Evolutionary conservation across 2,888 invertebrate genomes (phyloP).

Genomic region (Mimachlamys varia): DNA sequence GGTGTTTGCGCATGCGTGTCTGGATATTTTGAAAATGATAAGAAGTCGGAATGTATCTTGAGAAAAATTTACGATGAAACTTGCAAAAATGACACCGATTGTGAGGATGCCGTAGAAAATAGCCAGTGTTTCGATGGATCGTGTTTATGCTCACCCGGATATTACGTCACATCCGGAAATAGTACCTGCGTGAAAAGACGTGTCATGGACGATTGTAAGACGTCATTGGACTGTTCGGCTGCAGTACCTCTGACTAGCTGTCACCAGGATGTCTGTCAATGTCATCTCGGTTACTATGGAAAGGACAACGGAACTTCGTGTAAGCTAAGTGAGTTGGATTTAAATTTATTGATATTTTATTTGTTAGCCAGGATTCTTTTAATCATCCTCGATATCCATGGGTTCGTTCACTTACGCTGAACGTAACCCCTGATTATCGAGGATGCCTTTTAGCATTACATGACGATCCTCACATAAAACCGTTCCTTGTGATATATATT

Average conservation of each 20-base stretch:
- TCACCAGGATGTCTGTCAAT: neutral
- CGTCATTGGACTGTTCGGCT: neutral
- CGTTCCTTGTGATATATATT: too few relatives aligned
- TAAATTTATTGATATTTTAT: too few relatives aligned
- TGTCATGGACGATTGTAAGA: neutral
- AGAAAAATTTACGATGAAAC: neutral
- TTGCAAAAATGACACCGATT: neutral
- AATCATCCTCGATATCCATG: too few relatives aligned
- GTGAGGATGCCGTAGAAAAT: neutral
- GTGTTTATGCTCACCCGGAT: neutral
- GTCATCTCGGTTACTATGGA: constrained; percentile 17
- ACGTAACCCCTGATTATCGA: too few relatives aligned
- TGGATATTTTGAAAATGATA: neutral
- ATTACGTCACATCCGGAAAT: constrained; percentile 31
- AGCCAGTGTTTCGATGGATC: neutral
- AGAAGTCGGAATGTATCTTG: neutral
- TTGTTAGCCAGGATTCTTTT: too few relatives aligned
- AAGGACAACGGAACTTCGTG: neutral
- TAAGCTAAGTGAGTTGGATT: neutral
- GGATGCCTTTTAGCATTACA: too few relatives aligned
- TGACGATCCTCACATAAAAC: too few relatives aligned
- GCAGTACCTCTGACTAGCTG: neutral
- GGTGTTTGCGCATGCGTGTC: neutral
- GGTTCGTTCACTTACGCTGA: too few relatives aligned
- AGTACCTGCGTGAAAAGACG: neutral